phyloP scores from a whole-genome alignment of 2,113 vertebrate species.

The Hypanus sabinus region DNA sequence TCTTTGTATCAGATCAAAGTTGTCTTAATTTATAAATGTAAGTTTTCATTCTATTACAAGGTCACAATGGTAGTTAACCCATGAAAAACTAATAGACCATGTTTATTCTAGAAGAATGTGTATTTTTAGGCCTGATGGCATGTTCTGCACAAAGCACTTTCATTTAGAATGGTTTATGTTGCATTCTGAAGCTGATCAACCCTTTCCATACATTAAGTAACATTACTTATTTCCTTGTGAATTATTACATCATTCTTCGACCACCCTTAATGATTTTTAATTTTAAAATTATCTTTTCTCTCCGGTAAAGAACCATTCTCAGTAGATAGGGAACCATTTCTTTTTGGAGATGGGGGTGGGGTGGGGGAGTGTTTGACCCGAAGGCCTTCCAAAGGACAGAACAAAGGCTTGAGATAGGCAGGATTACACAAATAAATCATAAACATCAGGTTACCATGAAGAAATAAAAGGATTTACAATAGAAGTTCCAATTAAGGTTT shows the following conservation, averaged over 20 bases:
- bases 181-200: background rate
- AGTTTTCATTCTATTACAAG: slow-evolving; percentile 57
- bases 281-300: background rate
- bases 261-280: background rate
- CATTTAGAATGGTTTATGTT: slow-evolving; percentile 47
- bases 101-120: slow-evolving; percentile 62
- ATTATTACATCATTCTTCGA: background rate
- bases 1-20: background rate
- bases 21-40: slow-evolving; percentile 22
- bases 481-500: slow-evolving; percentile 21
- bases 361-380: slow-evolving; percentile 57
- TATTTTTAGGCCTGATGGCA: slow-evolving; percentile 62
- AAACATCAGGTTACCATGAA: slow-evolving; percentile 52
- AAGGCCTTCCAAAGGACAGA: slow-evolving; percentile 54
- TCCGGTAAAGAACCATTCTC: background rate
- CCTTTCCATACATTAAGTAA: background rate
- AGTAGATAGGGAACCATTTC: slow-evolving; percentile 20
- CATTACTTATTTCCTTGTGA: background rate
- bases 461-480: slow-evolving; percentile 44
- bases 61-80: slow-evolving; percentile 64
- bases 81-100: slow-evolving; percentile 57
- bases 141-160: slow-evolving; percentile 48
- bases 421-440: slow-evolving; percentile 60
- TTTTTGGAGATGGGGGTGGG: slow-evolving; percentile 22
- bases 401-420: slow-evolving; percentile 58